Conservation (phyloP, 30 jellyfish, hydroid and myxozoan species). For the Pelagia noctiluca region DNA sequence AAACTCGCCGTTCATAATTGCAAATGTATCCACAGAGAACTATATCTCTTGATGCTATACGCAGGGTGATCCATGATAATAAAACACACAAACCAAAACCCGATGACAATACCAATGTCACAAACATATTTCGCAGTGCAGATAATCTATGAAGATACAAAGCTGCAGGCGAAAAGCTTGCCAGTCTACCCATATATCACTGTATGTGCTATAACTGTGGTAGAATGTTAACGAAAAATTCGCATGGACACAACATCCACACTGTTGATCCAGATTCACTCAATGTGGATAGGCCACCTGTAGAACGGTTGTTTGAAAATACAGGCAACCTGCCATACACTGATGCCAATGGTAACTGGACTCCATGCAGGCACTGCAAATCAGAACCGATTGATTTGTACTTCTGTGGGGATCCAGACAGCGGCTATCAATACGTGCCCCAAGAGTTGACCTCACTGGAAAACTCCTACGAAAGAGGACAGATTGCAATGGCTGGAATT, state of each 20-base stretch:
- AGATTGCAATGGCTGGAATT: too few relatives aligned
- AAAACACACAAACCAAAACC: neutral
- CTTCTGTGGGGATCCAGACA: neutral
- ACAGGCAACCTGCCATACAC: slow-evolving; percentile 15
- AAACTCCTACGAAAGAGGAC: too few relatives aligned
- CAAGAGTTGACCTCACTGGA: too few relatives aligned
- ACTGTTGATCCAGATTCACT: neutral
- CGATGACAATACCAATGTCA: neutral
- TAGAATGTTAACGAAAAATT: neutral
- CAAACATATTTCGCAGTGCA: neutral
- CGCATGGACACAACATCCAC: slow-evolving; percentile 5
- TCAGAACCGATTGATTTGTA: neutral
- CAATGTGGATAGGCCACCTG: slow-evolving; percentile 1
- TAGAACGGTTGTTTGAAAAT: neutral
- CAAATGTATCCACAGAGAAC: neutral
- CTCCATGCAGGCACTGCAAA: slow-evolving; percentile 12
- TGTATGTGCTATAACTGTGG: slow-evolving; percentile 17
- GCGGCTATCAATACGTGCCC: neutral
- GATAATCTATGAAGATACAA: neutral
- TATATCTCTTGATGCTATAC: too few relatives aligned
- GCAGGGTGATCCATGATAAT: neutral
- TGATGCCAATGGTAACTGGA: neutral
- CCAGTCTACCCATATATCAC: slow-evolving; percentile 5
- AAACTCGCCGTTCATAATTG: neutral
- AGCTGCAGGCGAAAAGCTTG: neutral